Evolutionary conservation across 2,113 vertebrate species (phyloP).

Genomic region (Peromyscus maniculatus): DNA sequence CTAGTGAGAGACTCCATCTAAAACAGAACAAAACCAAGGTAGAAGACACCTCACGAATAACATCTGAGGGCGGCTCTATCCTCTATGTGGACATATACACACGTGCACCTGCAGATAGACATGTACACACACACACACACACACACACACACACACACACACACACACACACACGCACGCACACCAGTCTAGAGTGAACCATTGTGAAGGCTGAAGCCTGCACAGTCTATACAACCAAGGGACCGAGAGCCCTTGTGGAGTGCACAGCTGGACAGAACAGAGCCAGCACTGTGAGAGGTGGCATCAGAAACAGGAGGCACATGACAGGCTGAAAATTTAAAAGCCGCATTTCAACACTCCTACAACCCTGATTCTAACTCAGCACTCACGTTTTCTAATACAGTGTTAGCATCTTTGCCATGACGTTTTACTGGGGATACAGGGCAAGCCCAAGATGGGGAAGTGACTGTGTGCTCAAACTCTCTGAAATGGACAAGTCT

Average conservation of each 20-base stretch:
- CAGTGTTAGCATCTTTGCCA: neutral
- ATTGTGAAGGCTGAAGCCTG: fast-evolving
- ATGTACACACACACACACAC: no score
- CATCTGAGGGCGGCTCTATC: neutral
- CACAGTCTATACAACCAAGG: neutral
- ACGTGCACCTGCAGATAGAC: neutral
- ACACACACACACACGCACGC: neutral
- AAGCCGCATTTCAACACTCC: neutral
- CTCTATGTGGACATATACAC: neutral
- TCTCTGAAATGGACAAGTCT: neutral
- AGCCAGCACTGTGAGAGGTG: neutral
- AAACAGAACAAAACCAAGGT: neutral
- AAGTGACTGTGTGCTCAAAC: neutral
- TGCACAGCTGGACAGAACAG: neutral
- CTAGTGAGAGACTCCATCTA: neutral
- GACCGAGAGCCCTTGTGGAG: neutral
- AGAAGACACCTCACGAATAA: neutral
- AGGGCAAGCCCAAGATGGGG: neutral
- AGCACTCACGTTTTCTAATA: neutral
- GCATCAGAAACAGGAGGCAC: neutral
- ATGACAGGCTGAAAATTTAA: neutral
- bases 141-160: neutral
- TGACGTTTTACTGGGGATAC: neutral
- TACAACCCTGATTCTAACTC: neutral
- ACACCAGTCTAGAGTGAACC: neutral